These are phyloP conservation scores for Ciconia nigra DNA, from an alignment of 2,797 vertebrate genomes.

Conservation along the genomic window DNA sequence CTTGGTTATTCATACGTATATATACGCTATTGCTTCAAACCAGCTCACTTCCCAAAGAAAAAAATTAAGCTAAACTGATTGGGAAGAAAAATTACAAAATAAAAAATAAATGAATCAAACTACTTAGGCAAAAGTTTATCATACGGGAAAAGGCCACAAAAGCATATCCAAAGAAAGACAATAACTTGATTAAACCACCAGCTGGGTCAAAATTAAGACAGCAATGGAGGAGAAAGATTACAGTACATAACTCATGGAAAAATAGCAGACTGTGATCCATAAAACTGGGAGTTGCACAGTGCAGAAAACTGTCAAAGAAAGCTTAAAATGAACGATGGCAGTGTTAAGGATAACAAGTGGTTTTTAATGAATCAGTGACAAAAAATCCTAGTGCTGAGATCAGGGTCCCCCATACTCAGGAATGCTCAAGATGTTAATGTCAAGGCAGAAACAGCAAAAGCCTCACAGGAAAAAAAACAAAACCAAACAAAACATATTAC, in stretches of 20 bases:
- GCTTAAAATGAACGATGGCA: neutral
- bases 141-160: neutral
- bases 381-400: neutral
- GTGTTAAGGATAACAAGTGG: neutral
- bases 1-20: neutral
- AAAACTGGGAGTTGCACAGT: neutral
- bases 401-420: neutral
- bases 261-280: neutral
- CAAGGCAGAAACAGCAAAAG: neutral
- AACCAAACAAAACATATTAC: neutral
- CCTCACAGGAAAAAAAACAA: neutral
- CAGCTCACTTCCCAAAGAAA: neutral
- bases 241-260: neutral
- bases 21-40: neutral
- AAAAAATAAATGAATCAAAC: neutral
- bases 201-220: neutral
- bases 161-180: neutral
- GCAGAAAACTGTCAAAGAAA: neutral
- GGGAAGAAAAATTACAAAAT: neutral
- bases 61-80: neutral
- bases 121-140: neutral
- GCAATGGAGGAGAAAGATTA: neutral
- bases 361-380: neutral
- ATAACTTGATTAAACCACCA: neutral
- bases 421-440: neutral